These are phyloP conservation scores for Thalassarche chlororhynchos DNA, from an alignment of 2,113 vertebrate genomes.

Conservation along the genomic window DNA sequence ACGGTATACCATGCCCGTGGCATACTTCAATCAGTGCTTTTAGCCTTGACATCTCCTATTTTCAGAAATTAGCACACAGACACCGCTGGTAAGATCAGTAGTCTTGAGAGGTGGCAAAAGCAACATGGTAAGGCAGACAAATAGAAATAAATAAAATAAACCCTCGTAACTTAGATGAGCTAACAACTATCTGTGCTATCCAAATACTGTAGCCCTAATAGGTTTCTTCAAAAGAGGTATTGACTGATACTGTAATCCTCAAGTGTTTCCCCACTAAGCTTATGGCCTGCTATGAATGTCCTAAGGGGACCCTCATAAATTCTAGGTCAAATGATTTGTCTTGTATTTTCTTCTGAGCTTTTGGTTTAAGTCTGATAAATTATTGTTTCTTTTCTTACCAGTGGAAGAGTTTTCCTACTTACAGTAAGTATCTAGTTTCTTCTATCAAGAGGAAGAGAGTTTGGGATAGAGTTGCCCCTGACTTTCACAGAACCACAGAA, in stretches of 20 bases:
- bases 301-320: neutral
- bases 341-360: neutral
- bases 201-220: neutral
- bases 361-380: neutral
- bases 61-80: neutral
- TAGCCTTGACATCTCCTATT: neutral
- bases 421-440: neutral
- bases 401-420: neutral
- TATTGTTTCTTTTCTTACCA: neutral
- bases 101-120: neutral
- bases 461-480: neutral
- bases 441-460: neutral
- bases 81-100: neutral
- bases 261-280: neutral
- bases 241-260: neutral
- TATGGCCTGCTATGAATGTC: neutral
- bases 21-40: neutral
- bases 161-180: neutral
- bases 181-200: neutral
- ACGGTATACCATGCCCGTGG: neutral
- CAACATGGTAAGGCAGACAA: neutral
- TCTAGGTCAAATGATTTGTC: neutral
- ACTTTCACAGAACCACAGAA: neutral
- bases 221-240: neutral
- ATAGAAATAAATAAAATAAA: neutral